Percentiles rank a stretch among this genome's conserved stretches.
Conservation (phyloP, 2,113 vertebrate species). For the Tupaia chinensis region DNA sequence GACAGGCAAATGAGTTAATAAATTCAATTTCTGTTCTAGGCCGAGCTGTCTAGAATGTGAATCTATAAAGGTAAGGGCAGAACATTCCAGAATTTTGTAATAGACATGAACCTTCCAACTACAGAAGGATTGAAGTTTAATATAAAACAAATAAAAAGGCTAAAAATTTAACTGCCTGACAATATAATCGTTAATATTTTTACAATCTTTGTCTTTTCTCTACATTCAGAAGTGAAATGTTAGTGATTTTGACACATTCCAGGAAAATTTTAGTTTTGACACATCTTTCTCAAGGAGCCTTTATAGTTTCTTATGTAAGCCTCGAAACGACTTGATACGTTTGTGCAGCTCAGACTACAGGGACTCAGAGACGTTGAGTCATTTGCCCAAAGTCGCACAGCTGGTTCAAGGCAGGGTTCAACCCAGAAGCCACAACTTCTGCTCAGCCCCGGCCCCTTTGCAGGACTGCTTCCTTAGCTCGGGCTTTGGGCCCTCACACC, state of each 20-base stretch:
- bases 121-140: neutral
- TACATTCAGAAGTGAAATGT: conserved; percentile 8
- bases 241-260: conserved; percentile 21
- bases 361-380: conserved; percentile 3
- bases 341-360: neutral
- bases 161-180: neutral
- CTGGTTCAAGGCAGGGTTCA: too few relatives aligned
- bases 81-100: neutral
- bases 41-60: neutral
- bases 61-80: neutral
- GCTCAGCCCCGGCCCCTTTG: neutral
- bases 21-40: neutral
- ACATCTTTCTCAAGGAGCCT: neutral
- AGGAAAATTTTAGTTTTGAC: neutral
- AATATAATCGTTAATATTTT: neutral
- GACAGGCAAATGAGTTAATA: neutral
- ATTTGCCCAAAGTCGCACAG: neutral
- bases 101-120: neutral
- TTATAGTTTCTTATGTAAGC: neutral
- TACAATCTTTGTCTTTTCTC: neutral
- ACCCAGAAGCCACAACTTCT: neutral
- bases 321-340: neutral
- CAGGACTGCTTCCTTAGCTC: neutral
- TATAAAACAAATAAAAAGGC: neutral
- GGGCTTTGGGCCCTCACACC: fast-evolving